A percentile compares a stretch with the other conserved stretches of the same genome.
Conservation (phyloP, 2,113 vertebrate species). For the Thryonomys swinderianus region DNA sequence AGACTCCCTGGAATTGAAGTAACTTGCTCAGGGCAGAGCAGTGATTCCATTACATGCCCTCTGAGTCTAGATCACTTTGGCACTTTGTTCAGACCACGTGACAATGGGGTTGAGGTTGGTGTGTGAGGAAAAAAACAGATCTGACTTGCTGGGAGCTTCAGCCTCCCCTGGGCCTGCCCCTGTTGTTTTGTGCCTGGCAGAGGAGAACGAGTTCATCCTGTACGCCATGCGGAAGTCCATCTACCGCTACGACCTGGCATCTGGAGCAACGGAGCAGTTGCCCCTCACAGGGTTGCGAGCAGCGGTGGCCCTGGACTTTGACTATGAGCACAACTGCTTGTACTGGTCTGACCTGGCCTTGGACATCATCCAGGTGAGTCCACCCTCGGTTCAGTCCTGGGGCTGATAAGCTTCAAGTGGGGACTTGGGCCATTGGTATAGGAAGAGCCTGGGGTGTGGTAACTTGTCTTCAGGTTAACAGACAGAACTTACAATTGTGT, state of each 20-base stretch:
- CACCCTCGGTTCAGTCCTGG: accelerated
- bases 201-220: conserved; percentile 98
- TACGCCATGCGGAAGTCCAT: conserved; percentile 96
- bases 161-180: no score
- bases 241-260: conserved; percentile 96
- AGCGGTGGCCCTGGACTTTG: conserved; percentile 96
- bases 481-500: neutral
- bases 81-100: accelerated
- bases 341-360: conserved; percentile 98
- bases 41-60: neutral
- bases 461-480: neutral
- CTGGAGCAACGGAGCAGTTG: conserved; percentile 92
- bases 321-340: conserved; percentile 96
- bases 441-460: no score
- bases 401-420: neutral
- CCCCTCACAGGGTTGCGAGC: conserved; percentile 93
- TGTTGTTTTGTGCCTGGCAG: conserved; percentile 82
- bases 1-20: neutral
- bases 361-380: conserved; percentile 93
- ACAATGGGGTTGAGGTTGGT: neutral
- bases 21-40: neutral
- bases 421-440: accelerated
- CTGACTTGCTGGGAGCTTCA: neutral
- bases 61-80: neutral
- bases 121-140: neutral